Base-by-base conservation (phyloP, 2,797 vertebrate species). In the Myotis planiceps region DNA sequence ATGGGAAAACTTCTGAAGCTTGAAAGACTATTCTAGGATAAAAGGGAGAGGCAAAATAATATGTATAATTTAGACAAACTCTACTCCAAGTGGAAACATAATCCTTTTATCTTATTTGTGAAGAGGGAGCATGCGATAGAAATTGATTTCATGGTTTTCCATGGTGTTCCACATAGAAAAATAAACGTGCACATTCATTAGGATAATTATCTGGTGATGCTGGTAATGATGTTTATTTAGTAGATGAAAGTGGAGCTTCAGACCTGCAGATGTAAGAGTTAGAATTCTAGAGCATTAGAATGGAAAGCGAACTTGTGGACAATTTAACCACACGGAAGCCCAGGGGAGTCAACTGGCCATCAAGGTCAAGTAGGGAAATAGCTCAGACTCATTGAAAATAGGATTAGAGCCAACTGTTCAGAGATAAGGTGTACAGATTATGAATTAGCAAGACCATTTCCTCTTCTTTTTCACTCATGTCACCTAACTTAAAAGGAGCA, bases 1-100 rank as follows among this genome's bases (percentile, higher is more conserved):
- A 83, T 60, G 78, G 84, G 87, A 90, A 96, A 96, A 71, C 34
- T 93, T 93, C 32, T 81, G 88, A 91, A 66, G 42, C 63, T 95
- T 96, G 19, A 76, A 65, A 32, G 27, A 49, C 74, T 89, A 84
- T 49, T 92, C 37, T 89, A 95, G 51, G 68, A 78, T 88, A 92
- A 87, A 94, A 93, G 53, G 9, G 29, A 94, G 3, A 90, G n/a
- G 68, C 80, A 80, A 95, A 80, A 76, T 63, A 89, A 81, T 91
- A 42, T 29, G 9, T 63, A 9, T 76, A n/a, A 88, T 85, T 95
- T 95, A 71, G 69, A 82, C 93, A 71, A 95, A 76, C 32, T 90
- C 72, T 69, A 76, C 18, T 68, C 58, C 55, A 93, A 94, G n/a
- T 91, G 60, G 80, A 92, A 94, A 91, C 32, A 39, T 27, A 83